A percentile compares a stretch with the other conserved stretches of the same genome.
Evolutionary conservation across 1,140 invertebrate genomes (phyloP).

Genomic region (Venturia canescens): DNA sequence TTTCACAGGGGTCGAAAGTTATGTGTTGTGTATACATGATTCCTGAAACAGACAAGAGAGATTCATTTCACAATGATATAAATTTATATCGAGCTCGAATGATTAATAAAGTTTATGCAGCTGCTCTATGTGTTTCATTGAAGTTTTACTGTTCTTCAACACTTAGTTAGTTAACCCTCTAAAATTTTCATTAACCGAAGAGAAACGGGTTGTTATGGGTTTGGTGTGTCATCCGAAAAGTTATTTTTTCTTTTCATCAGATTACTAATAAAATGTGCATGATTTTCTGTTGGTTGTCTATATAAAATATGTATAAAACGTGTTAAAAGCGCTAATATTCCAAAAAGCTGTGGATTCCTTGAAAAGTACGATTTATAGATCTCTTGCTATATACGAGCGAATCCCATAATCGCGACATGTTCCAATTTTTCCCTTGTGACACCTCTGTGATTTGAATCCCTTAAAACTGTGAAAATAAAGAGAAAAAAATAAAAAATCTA

Average conservation of each 20-base stretch:
- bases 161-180: slow-evolving; percentile 32
- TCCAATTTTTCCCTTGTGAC: not conserved
- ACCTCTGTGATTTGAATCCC: not conserved
- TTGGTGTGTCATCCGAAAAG: slow-evolving; percentile 25
- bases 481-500: slow-evolving; percentile 31
- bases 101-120: slow-evolving; percentile 49
- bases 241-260: not conserved
- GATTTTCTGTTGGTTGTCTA: slow-evolving; percentile 30
- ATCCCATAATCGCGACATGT: not conserved
- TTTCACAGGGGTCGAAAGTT: slow-evolving; percentile 37
- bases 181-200: slow-evolving; percentile 1
- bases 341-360: not conserved
- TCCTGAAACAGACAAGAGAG: slow-evolving; percentile 13
- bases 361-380: not conserved
- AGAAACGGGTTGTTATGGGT: slow-evolving; percentile 15
- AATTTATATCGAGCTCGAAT: slow-evolving; percentile 44
- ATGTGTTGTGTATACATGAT: slow-evolving; percentile 33
- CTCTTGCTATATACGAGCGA: not conserved
- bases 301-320: slow-evolving; percentile 23
- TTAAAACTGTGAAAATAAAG: not conserved
- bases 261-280: slow-evolving; percentile 41
- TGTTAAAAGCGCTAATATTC: not conserved
- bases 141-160: slow-evolving; percentile 42
- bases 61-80: slow-evolving; percentile 29
- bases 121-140: slow-evolving; percentile 48